These are phyloP conservation scores for Drosophila funebris DNA, from an alignment of 1,140 invertebrate genomes.

Conservation along the genomic window DNA sequence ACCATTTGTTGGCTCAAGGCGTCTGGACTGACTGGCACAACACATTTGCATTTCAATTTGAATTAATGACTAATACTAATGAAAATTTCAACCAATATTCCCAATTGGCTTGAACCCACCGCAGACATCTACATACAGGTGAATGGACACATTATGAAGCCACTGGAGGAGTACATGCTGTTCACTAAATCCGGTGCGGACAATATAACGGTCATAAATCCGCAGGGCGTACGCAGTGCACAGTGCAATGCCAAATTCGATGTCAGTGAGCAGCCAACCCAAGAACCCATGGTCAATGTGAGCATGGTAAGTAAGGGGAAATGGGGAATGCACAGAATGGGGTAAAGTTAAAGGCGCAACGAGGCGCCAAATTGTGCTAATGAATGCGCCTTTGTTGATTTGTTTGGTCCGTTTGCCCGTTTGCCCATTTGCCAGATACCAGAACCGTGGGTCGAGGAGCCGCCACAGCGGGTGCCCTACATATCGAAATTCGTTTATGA, in stretches of 20 bases:
- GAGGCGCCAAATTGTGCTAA: constrained; percentile 64
- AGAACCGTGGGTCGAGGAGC: constrained; percentile 91
- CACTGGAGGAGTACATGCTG: constrained; percentile 94
- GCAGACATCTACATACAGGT: constrained; percentile 92
- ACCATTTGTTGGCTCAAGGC: constrained; percentile 35
- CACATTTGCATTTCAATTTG: constrained; percentile 80
- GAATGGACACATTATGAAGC: constrained; percentile 91
- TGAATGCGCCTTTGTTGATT: constrained; percentile 47
- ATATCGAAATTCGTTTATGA: constrained; percentile 88
- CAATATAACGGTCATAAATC: constrained; percentile 91
- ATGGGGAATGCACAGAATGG: no score
- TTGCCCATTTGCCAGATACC: constrained; percentile 83
- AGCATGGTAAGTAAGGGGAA: constrained; percentile 87
- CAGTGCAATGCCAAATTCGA: constrained; percentile 91
- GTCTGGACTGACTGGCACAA: background rate
- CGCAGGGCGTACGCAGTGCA: constrained; percentile 92
- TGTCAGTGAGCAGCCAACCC: constrained; percentile 86
- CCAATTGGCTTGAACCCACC: constrained; percentile 36
- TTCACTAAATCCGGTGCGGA: constrained; percentile 92
- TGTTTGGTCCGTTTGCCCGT: background rate
- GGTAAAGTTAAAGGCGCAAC: constrained; percentile 11
- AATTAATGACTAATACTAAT: constrained; percentile 81
- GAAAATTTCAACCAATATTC: constrained; percentile 64
- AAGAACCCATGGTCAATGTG: constrained; percentile 87
- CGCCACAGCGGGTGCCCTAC: constrained; percentile 89